Conservation (phyloP, 2,113 vertebrate species). For the Podarcis raffonei region DNA sequence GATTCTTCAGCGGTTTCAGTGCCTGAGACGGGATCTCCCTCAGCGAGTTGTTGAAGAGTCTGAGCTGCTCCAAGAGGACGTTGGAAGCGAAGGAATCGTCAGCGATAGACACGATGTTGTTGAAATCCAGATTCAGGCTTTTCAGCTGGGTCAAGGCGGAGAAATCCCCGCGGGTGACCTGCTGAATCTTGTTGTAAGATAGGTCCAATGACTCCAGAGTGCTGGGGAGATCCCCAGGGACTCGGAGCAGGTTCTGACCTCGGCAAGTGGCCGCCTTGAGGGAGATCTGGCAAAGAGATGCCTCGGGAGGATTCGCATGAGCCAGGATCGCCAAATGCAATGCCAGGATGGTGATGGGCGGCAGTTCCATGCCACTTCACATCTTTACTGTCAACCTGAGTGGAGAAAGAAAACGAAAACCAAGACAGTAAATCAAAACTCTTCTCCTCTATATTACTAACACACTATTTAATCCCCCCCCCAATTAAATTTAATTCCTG, state of each 20-base stretch:
- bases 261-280: conserved; percentile 66
- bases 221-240: conserved; percentile 74
- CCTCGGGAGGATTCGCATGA: fast-evolving
- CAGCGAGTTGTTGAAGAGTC: conserved; percentile 86
- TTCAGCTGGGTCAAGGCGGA: conserved; percentile 63
- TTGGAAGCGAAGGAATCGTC: conserved; percentile 74
- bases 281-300: neutral
- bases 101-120: conserved; percentile 79
- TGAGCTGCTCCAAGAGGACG: conserved; percentile 70
- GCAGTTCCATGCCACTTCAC: conserved; percentile 1
- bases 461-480: neutral
- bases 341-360: neutral
- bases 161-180: conserved; percentile 66
- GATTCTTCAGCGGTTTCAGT: conserved; percentile 66
- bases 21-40: conserved; percentile 71
- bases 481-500: neutral
- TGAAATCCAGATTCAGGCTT: conserved; percentile 72
- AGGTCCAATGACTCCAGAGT: conserved; percentile 76
- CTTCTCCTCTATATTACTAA: neutral
- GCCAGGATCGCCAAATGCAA: neutral
- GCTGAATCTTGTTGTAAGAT: conserved; percentile 78
- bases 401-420: neutral
- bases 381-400: neutral
- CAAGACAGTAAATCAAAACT: too few relatives aligned
- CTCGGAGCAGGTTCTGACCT: conserved; percentile 64